Base-by-base conservation (phyloP, 2,888 invertebrate species). In the Metopia argyrocephala region DNA sequence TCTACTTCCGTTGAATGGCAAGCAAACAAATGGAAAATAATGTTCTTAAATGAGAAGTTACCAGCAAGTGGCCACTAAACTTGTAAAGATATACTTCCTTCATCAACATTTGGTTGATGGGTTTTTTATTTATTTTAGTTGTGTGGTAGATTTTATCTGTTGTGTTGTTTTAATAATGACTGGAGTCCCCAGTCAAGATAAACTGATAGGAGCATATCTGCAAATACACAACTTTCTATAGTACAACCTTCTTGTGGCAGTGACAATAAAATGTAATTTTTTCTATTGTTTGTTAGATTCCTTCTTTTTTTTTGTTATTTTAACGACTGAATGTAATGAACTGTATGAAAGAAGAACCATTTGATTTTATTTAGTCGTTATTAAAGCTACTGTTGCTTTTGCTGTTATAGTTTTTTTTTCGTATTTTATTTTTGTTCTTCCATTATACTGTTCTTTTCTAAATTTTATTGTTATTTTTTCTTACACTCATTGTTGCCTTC, bases 181-280 rank as follows among this genome's bases (percentile, higher is more conserved):
- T 12, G 31, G 12, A 12, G n/a, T n/a, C n/a, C n/a, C n/a, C n/a
- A n/a, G n/a, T n/a, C n/a, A n/a, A n/a, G n/a, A n/a, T n/a, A n/a
- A n/a, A n/a, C n/a, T n/a, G n/a, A 9, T 31, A 9, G 20, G 1
- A 20, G 25, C n/a, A n/a, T 20, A n/a, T 54, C 25, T 12, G 62
- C 9, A 69, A 57, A 50, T 5, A 15, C 15, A 64, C 12, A 69
- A 50, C 45, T 12, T 12, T 1, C 0, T 2, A 62, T 64, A n/a
- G n/a, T n/a, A n/a, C n/a, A n/a, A n/a, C 9, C 9, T 50, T 38
- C n/a, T 31, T 52, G 68, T 73, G 68, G 74, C 65, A 25, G 57
- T 65, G 57, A 74, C 74, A 81, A 76, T 74, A 59, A 68, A 76
- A 69, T 65, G 21, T 68, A 57, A 76, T 80, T 80, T 80, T 76